phyloP scores from a whole-genome alignment of 2,888 invertebrate species.

The Dichetophora obliterata region DNA sequence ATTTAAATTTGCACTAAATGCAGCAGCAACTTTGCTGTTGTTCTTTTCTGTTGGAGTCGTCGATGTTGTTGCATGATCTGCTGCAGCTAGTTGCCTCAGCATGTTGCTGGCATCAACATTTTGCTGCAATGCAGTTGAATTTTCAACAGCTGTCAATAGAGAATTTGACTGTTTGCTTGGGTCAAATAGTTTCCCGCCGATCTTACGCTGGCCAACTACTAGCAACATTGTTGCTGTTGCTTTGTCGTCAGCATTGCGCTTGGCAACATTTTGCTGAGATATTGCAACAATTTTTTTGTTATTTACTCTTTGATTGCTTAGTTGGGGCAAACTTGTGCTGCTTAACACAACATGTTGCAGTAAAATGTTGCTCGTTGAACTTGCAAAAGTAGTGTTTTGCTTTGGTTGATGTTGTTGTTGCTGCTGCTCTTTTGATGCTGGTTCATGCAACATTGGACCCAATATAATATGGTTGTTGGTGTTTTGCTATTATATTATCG shows the following conservation, averaged over 20 bases:
- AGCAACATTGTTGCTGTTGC: background rate
- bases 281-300: no score
- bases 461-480: slow-evolving; percentile 44
- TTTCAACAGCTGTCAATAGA: background rate
- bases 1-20: background rate
- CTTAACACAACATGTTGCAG: slow-evolving; percentile 21
- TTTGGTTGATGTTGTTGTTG: slow-evolving; percentile 46
- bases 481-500: slow-evolving; percentile 45
- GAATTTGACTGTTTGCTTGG: no score
- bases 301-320: background rate
- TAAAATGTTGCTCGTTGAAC: slow-evolving; percentile 8
- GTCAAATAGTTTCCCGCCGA: no score
- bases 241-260: no score
- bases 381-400: slow-evolving; percentile 6
- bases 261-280: no score
- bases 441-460: slow-evolving; percentile 54
- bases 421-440: slow-evolving; percentile 27
- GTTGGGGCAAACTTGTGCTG: slow-evolving; percentile 33
- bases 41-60: no score
- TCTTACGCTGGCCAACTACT: background rate
- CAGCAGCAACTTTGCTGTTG: background rate
- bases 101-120: slow-evolving; percentile 46
- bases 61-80: no score
- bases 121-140: background rate
- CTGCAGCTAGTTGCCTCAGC: slow-evolving; percentile 1